These are phyloP conservation scores for Nothura maculosa DNA, from an alignment of 2,797 vertebrate species.

Conservation along the genomic window DNA sequence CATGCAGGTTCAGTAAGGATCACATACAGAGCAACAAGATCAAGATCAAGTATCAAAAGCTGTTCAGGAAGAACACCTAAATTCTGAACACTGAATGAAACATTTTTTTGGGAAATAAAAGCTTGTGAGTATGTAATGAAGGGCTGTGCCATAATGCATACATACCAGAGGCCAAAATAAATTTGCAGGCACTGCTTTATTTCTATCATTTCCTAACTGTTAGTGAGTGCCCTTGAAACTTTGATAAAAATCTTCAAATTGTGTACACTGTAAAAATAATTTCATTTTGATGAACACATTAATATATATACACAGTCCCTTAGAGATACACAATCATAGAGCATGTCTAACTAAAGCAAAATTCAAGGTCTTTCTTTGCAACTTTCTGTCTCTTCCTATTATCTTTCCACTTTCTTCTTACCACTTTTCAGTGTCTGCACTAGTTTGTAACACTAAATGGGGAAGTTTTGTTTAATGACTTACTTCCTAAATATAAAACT, in stretches of 20 bases:
- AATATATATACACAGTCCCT: not conserved
- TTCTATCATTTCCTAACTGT: not conserved
- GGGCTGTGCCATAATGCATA: not conserved
- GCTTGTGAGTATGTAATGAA: not conserved
- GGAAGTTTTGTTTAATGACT: not conserved
- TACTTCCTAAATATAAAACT: not conserved
- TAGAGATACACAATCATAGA: not conserved
- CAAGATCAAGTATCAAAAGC: constrained; percentile 24
- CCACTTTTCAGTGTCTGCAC: not conserved
- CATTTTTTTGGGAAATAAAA: not conserved
- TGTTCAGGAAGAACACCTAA: not conserved
- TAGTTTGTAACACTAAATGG: not conserved
- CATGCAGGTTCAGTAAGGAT: not conserved
- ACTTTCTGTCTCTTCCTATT: not conserved
- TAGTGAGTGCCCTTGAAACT: not conserved
- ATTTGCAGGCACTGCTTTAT: not conserved
- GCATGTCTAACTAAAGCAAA: not conserved
- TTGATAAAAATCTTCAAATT: not conserved
- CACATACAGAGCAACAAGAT: not conserved
- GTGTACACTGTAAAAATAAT: not conserved
- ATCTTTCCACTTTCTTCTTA: not conserved
- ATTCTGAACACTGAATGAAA: not conserved
- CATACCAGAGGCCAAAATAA: not conserved
- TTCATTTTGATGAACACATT: not conserved
- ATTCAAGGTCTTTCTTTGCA: not conserved